phyloP scores from a whole-genome alignment of 2,888 invertebrate species.

The Blera fallax region DNA sequence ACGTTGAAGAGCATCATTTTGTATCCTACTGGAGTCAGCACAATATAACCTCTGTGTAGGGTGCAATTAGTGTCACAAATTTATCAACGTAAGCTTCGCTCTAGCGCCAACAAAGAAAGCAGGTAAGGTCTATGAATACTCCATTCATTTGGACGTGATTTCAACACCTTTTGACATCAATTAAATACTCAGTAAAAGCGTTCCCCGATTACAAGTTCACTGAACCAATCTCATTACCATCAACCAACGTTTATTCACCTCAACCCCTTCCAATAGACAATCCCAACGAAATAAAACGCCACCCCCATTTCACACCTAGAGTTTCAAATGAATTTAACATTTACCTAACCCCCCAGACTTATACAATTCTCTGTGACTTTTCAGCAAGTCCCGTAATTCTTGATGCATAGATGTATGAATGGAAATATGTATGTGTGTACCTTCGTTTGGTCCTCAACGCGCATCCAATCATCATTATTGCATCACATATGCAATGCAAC shows the following conservation, averaged over 20 bases:
- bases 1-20: too few relatives aligned
- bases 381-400: slow-evolving; percentile 8
- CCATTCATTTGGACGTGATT: not conserved
- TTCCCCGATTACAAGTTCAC: slow-evolving; percentile 30
- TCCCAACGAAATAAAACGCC: slow-evolving; percentile 17
- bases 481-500: slow-evolving; percentile 58
- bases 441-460: not conserved
- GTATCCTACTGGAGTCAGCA: too few relatives aligned
- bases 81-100: too few relatives aligned
- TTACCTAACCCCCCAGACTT: slow-evolving; percentile 27
- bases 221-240: slow-evolving; percentile 58
- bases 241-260: slow-evolving; percentile 47
- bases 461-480: slow-evolving; percentile 64
- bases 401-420: too few relatives aligned
- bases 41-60: too few relatives aligned
- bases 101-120: too few relatives aligned
- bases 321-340: slow-evolving; percentile 42
- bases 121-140: too few relatives aligned
- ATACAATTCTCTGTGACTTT: slow-evolving; percentile 11
- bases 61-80: too few relatives aligned
- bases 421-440: too few relatives aligned
- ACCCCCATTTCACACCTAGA: not conserved
- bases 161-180: not conserved
- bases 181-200: slow-evolving; percentile 36
- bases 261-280: slow-evolving; percentile 32